Percentiles rank a stretch among this genome's conserved stretches.
Evolutionary conservation across 2,113 vertebrate genomes (phyloP).

Genomic region (Chaetorhynchus papuensis): DNA sequence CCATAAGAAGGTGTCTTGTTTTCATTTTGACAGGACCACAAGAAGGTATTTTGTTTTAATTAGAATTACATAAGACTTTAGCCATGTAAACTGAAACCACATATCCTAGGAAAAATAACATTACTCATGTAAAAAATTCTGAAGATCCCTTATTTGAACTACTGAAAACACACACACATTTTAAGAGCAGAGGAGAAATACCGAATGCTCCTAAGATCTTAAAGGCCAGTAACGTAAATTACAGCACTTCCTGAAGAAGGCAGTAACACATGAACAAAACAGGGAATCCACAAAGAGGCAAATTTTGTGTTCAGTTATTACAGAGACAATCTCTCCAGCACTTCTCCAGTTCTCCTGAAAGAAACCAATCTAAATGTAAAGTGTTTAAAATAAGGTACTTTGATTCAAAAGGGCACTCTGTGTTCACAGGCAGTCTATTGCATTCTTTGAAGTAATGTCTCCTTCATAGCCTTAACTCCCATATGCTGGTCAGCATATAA

Average conservation of each 20-base stretch:
- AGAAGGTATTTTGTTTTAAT: neutral
- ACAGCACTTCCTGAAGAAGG: neutral
- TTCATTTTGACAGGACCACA: neutral
- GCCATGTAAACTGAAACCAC: neutral
- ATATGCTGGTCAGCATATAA: neutral
- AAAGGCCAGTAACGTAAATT: neutral
- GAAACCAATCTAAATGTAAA: neutral
- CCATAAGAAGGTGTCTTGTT: neutral
- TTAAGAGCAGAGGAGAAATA: neutral
- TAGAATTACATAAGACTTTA: neutral
- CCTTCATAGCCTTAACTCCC: neutral
- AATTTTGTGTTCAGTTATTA: neutral
- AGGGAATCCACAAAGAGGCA: neutral
- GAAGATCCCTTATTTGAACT: neutral
- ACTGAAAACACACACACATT: neutral
- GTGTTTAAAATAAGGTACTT: neutral
- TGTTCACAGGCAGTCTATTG: neutral
- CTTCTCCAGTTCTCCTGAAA: neutral
- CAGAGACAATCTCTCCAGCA: neutral
- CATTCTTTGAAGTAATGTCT: neutral
- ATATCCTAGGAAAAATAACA: neutral
- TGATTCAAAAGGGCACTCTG: neutral
- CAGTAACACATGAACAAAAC: neutral
- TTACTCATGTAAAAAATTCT: neutral
- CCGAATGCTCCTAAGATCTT: neutral